These are phyloP conservation scores for Macrosiphum euphorbiae DNA, from an alignment of 2,888 invertebrate genomes.

Conservation along the genomic window DNA sequence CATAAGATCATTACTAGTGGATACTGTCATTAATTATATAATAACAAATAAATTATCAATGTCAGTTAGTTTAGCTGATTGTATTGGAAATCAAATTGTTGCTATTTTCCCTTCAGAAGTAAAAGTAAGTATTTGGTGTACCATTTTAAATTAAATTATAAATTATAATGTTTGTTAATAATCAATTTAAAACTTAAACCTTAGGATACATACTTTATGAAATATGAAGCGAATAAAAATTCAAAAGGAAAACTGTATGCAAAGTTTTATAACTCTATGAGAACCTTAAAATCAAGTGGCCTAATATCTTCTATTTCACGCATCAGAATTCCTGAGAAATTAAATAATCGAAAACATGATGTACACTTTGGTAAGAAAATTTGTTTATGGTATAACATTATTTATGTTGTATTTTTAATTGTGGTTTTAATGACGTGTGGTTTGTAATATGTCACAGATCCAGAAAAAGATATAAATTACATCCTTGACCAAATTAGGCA, in stretches of 20 bases:
- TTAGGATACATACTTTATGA: slow-evolving; percentile 22
- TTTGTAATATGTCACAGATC: neutral
- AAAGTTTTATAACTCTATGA: neutral
- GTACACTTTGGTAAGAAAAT: neutral
- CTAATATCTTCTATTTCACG: neutral
- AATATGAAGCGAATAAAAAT: slow-evolving; percentile 17
- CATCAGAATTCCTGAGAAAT: neutral
- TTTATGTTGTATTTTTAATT: neutral
- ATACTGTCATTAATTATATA: slow-evolving; percentile 1
- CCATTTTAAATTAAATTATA: neutral
- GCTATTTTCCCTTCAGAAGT: slow-evolving; percentile 18
- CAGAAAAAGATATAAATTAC: slow-evolving; percentile 6
- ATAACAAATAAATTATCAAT: neutral
- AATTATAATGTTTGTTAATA: neutral
- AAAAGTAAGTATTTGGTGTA: slow-evolving; percentile 8
- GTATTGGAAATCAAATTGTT: neutral
- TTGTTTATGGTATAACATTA: neutral
- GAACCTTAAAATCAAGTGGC: slow-evolving; percentile 29
- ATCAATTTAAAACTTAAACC: neutral
- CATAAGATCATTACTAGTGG: slow-evolving; percentile 4
- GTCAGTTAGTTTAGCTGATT: slow-evolving; percentile 7
- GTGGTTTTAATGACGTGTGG: neutral
- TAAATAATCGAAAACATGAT: neutral
- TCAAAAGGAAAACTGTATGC: no score
- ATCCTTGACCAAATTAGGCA: neutral